Evolutionary conservation across 1,140 invertebrate species (phyloP), one percentile per base, ranked within the genome.

Genomic region (Araneus ventricosus): DNA sequence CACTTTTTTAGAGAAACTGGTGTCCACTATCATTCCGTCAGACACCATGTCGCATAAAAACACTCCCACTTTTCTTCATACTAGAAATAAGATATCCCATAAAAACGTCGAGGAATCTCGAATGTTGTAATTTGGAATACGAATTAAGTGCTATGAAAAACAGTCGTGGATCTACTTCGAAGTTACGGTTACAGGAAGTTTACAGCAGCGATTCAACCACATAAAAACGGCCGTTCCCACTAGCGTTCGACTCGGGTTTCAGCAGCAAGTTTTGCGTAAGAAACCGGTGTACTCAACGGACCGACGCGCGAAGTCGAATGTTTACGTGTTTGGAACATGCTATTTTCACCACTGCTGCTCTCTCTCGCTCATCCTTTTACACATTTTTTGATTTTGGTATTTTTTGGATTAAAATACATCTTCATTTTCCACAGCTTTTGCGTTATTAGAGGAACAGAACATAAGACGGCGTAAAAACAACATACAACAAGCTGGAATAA

Each of bases 141-240:
- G 70, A 75, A 75, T 75, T 34, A 75, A 75, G 30, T 75, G 70
- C 20, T 5, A 75, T 37, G 70, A 75, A 75, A 75, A 75, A 75
- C 17, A 75, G 70, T 34, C 20, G 20, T 34, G 70, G 70, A 75
- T 75, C 70, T 2, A 75, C 70, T 37, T 5, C 10, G 30, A 37
- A 75, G 70, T 75, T 75, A 75, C 30, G 27, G 70, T 75, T 75
- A 75, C 70, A 75, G 70, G 70, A 75, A 75, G 70, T 75, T 75
- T 75, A 75, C 70, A 37, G 70, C 30, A 34, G 70, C 70, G n/a
- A n/a, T n/a, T n/a, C 24, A 27, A 8, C n/a, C 24, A 27, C 30
- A 75, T 34, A 75, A 75, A 75, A 75, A 75, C 70, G 70, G 30
- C 70, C 70, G 30, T 14, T 30, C 70, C 63, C 30, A 34, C 30